Evolutionary conservation across 1,140 invertebrate genomes (phyloP), one percentile per base, ranked within the genome.

Genomic region (Oryzaephilus surinamensis): DNA sequence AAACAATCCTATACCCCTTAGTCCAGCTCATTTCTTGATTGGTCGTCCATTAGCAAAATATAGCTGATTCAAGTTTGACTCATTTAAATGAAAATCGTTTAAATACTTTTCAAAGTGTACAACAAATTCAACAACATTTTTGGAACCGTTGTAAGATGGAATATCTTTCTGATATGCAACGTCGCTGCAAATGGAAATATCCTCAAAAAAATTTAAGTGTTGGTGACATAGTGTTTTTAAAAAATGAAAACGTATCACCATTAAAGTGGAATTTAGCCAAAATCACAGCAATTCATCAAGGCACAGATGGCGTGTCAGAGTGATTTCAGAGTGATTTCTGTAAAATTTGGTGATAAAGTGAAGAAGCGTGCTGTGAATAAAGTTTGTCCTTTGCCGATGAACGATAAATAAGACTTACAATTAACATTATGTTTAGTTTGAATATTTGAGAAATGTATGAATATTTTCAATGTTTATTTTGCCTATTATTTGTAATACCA

Each of bases 11-110:
- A 10, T 17, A 3, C n/a, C 31, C 6, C 36, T 60, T 3, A 59
- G 59, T n/a, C 58, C 60, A n/a, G 56, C 43, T 12, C 58, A 64
- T 46, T 64, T 64, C 39, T 36, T 64, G 6, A 62, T 60, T 36
- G 62, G 61, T 7, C 16, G 32, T 29, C 45, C 53, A 17, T 28
- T 56, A 6, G 47, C 32, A n/a, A 1, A 13, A 42, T 2, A 6
- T 51, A 8, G 41, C 46, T 19, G 49, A 51, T 21, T 32, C 39
- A 4, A 17, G 35, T 16, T n/a, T 38, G 0, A 26, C 12, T 12
- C 8, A 43, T 16, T 0, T 38, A 2, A 48, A 43, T 17, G 54
- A 56, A 28, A 48, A 10, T 41, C 43, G 6, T 13, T 32, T 41
- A 29, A 58, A 4, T 51, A 47, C 46, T 50, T 32, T 50, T 45